Evolutionary conservation across 1,140 invertebrate species (phyloP).

Genomic region (Drosophila elegans): DNA sequence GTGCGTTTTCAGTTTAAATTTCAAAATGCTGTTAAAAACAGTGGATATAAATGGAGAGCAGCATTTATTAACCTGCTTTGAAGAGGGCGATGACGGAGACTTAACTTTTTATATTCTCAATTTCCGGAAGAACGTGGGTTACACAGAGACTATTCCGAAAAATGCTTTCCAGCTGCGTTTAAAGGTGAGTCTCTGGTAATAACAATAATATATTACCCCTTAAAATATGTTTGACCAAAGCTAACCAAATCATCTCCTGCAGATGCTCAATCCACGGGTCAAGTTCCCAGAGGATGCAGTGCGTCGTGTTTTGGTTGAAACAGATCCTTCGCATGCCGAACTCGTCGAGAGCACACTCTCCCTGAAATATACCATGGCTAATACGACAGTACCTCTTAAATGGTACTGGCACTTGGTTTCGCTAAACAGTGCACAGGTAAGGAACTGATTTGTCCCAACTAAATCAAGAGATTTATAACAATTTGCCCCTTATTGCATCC

Average conservation of each 20-base stretch:
- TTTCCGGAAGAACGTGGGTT: neutral
- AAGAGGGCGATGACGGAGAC: neutral
- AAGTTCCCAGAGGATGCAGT: constrained; percentile 49
- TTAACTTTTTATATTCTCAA: constrained; percentile 27
- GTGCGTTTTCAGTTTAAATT: neutral
- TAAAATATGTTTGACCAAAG: neutral
- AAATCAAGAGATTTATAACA: neutral
- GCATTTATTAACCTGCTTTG: neutral
- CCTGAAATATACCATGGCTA: constrained; percentile 58
- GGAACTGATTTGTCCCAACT: neutral
- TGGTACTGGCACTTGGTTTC: constrained; percentile 64
- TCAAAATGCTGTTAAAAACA: constrained; percentile 36
- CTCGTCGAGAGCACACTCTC: constrained; percentile 6
- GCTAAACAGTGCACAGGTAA: constrained; percentile 11
- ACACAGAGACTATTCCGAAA: constrained; percentile 9
- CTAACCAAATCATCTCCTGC: neutral
- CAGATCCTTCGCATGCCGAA: neutral
- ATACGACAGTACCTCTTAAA: constrained; percentile 32
- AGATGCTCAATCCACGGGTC: constrained; percentile 64
- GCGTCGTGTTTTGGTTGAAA: constrained; percentile 4
- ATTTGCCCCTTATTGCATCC: neutral
- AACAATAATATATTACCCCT: too few relatives aligned
- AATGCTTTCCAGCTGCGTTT: constrained; percentile 22
- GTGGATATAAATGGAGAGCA: neutral
- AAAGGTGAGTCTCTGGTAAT: constrained; percentile 10